These are phyloP conservation scores for Hypanus sabinus DNA, from an alignment of 2,113 vertebrate species.

Conservation along the genomic window DNA sequence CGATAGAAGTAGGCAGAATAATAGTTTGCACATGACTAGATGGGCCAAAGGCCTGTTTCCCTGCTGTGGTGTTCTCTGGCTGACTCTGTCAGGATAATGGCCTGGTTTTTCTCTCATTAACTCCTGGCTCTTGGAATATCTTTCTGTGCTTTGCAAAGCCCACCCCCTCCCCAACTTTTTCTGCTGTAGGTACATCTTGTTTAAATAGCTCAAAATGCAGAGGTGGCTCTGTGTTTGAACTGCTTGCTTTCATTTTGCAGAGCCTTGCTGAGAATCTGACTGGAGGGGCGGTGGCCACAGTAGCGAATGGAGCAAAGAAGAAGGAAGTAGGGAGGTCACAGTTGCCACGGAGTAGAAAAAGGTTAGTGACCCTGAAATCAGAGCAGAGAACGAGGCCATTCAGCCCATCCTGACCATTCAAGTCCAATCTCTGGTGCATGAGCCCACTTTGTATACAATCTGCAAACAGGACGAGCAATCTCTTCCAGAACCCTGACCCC, in stretches of 20 bases:
- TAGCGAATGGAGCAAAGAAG: not conserved
- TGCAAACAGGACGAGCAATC: not conserved
- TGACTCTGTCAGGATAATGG: not conserved
- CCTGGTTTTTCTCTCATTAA: not conserved
- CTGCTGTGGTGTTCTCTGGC: too few species aligned
- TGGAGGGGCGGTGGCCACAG: not conserved
- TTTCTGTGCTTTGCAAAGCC: not conserved
- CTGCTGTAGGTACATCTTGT: not conserved
- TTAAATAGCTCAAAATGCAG: not conserved
- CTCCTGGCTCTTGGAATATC: not conserved
- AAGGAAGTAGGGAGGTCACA: not conserved
- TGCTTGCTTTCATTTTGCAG: not conserved
- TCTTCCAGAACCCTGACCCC: too few species aligned
- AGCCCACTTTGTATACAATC: not conserved
- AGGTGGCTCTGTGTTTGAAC: not conserved
- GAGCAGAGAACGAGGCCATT: not conserved
- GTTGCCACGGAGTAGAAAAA: not conserved
- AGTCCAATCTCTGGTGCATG: not conserved
- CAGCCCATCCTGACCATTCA: not conserved
- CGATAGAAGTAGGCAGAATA: too few species aligned
- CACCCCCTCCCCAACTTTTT: not conserved
- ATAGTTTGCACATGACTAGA: too few species aligned
- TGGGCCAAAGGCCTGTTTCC: too few species aligned
- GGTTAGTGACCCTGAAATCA: not conserved
- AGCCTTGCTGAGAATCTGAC: not conserved